Evolutionary conservation across 2,888 invertebrate species (phyloP), one percentile per base, ranked within the genome.

Genomic region (Oscheius sp.): DNA sequence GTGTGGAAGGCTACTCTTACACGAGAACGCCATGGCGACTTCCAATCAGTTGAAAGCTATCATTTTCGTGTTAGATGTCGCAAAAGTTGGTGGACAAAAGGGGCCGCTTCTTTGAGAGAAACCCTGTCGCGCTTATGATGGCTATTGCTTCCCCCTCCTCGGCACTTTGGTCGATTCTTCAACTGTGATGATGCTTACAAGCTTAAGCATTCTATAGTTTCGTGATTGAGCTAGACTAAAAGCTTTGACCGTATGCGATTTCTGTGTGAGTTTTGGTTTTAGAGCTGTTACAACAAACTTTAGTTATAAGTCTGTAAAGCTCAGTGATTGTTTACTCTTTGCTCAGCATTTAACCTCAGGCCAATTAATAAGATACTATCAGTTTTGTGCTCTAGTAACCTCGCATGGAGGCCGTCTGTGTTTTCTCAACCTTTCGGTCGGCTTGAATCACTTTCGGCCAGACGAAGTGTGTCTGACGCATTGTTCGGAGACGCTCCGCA

Each of bases 51-150:
- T 42, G 42, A 42, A 42, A 3, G 42, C 42, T 42, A 42, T 42
- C 42, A 42, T 42, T 42, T 42, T 42, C 42, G 42, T 42, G 42
- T 42, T 42, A 60, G 37, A 11, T 33, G 35, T 33, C 32, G 9
- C 37, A 60, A 60, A 60, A 60, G 35, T 60, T 60, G 33, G 60
- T 42, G 42, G 42, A 3, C 42, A 7, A 42, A 42, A 42, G 42
- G 42, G 35, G 60, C 9, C 60, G 37, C 37, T 37, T 13, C 32
- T 60, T 37, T n/a, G 29, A 63, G 48, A 58, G 29, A 1, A 35
- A n/a, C 63, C 63, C 63, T 48, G 63, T 63, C 48, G 60, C 63
- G 63, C 48, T 47, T 63, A 63, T 63, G 63, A 42, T 42, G 42
- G 42, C 42, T 42, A 42, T 42, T 42, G 42, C 42, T 42, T 42